A percentile compares a stretch with the other conserved stretches of the same genome.
Conservation (phyloP, 2,888 invertebrate genomes). For the Drosophila barbarae region DNA sequence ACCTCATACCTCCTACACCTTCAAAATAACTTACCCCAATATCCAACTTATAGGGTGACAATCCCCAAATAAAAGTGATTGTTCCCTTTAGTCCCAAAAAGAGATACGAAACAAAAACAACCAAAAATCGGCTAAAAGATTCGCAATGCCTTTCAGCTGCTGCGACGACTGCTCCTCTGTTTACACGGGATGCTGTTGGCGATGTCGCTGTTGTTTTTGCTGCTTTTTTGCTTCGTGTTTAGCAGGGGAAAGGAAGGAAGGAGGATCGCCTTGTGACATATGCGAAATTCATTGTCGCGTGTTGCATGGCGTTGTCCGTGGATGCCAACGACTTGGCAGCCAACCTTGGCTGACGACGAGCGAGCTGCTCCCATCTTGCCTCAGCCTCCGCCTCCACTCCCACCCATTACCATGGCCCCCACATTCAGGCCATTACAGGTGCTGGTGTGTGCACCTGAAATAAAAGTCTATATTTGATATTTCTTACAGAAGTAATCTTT, state of each 20-base stretch:
- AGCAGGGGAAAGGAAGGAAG: constrained; percentile 22
- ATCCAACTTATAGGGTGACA: constrained; percentile 50
- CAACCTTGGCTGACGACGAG: constrained; percentile 66
- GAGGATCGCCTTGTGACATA: constrained; percentile 65
- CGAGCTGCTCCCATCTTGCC: constrained; percentile 27
- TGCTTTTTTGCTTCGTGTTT: constrained; percentile 4
- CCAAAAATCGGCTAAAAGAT: constrained; percentile 46
- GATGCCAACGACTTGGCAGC: constrained; percentile 61
- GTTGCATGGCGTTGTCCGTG: constrained; percentile 61
- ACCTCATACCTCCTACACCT: background rate
- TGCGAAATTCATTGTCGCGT: constrained; percentile 77
- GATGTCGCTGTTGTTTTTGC: constrained; percentile 21
- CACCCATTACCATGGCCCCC: constrained; percentile 15
- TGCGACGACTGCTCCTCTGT: constrained; percentile 48
- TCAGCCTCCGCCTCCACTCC: constrained; percentile 37
- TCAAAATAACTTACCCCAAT: background rate
- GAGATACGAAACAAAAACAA: constrained; percentile 23
- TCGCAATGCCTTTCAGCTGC: constrained; percentile 63
- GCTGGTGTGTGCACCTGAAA: constrained; percentile 21
- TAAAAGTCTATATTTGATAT: background rate
- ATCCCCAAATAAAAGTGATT: constrained; percentile 71
- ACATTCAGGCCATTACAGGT: constrained; percentile 26
- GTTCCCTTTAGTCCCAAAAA: constrained; percentile 49
- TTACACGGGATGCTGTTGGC: constrained; percentile 55
- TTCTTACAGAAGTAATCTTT: background rate